phyloP scores from a whole-genome alignment of 2,113 vertebrate species.

The Cyprinodon tularosa region DNA sequence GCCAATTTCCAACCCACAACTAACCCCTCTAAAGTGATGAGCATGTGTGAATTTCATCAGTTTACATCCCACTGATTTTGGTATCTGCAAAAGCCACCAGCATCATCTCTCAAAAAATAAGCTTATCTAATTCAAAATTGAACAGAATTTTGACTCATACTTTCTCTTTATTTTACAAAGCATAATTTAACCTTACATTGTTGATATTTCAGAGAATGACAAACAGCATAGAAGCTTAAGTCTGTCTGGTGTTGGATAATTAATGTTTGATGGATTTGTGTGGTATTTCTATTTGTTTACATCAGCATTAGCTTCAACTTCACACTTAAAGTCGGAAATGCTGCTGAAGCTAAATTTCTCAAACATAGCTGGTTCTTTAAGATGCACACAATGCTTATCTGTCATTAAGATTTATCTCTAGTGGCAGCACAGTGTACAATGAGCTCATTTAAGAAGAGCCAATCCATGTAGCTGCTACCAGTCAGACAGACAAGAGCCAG shows the following conservation, averaged over 20 bases:
- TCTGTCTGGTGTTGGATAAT: neutral
- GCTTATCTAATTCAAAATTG: neutral
- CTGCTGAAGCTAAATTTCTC: constrained; percentile 22
- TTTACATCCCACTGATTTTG: constrained; percentile 9
- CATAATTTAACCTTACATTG: neutral
- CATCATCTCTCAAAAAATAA: neutral
- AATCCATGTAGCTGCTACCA: constrained; percentile 37
- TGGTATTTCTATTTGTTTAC: neutral
- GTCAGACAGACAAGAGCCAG: constrained; percentile 47
- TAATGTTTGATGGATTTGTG: neutral
- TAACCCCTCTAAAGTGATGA: constrained; percentile 4
- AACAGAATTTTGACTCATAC: neutral
- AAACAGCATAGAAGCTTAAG: neutral
- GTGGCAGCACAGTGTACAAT: constrained; percentile 38
- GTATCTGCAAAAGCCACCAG: neutral
- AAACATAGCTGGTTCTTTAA: constrained; percentile 9
- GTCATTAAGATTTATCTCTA: constrained; percentile 42
- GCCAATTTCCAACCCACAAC: constrained; percentile 25
- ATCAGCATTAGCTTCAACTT: neutral
- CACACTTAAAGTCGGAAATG: neutral
- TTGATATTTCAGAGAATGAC: constrained; percentile 6
- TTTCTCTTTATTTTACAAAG: neutral
- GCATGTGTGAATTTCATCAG: constrained; percentile 2
- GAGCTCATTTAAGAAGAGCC: constrained; percentile 35
- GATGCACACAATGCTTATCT: constrained; percentile 17